Percentiles rank a stretch among this genome's conserved stretches.
These are phyloP conservation scores for Clistopyga incitator DNA, from an alignment of 2,888 invertebrate genomes.

Conservation along the genomic window DNA sequence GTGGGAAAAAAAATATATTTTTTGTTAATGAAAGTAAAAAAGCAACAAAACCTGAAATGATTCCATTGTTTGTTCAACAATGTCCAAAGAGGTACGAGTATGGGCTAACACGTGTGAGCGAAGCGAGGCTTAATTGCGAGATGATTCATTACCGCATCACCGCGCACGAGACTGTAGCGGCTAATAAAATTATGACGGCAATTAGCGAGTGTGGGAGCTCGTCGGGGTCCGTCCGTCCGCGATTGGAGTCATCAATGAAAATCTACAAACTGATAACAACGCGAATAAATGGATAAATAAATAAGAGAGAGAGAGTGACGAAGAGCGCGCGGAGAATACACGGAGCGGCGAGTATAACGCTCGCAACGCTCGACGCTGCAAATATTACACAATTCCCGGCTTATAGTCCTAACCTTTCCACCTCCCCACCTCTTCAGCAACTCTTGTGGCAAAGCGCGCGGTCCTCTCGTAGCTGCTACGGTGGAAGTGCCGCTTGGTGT, in stretches of 20 bases:
- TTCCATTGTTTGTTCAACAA: no score
- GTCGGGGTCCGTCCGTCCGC: background rate
- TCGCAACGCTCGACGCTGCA: constrained; percentile 40
- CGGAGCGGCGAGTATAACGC: constrained; percentile 11
- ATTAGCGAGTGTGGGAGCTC: background rate
- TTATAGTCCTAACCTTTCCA: constrained; percentile 66
- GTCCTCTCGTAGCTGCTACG: constrained; percentile 46
- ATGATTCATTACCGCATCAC: constrained; percentile 52
- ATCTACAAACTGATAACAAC: background rate
- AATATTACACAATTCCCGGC: constrained; percentile 63
- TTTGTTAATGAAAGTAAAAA: background rate
- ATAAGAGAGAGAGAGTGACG: background rate
- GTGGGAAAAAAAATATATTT: no score
- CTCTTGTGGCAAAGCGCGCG: constrained; percentile 39
- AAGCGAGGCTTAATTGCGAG: constrained; percentile 31
- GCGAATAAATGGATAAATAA: background rate
- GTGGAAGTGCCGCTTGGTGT: constrained; percentile 43
- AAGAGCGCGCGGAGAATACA: constrained; percentile 37
- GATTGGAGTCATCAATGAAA: background rate
- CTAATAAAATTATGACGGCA: constrained; percentile 14
- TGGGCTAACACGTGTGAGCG: constrained; percentile 4
- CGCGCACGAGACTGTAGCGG: background rate
- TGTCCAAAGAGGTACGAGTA: background rate
- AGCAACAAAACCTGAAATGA: no score
- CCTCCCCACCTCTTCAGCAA: constrained; percentile 50